Evolutionary conservation across 1,140 invertebrate genomes (phyloP).

Genomic region (Lepidurus apus): DNA sequence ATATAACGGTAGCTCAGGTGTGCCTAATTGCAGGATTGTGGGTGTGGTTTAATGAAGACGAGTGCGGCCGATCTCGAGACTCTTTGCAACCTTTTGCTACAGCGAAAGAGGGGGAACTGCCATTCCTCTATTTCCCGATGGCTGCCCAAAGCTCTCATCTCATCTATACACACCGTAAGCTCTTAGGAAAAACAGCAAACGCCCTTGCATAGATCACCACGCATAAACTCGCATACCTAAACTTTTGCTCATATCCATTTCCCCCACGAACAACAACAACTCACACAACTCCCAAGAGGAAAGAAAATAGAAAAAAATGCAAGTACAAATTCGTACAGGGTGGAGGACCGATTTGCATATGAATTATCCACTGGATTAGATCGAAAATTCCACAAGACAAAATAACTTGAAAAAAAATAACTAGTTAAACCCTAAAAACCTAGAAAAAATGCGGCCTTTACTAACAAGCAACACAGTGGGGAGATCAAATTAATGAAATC

Average conservation of each 20-base stretch:
- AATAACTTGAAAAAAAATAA: no score
- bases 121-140: not conserved
- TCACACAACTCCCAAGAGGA: no score
- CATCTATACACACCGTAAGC: not conserved
- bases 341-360: no score
- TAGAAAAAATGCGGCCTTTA: no score
- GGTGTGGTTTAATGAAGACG: conserved; percentile 7
- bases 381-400: no score
- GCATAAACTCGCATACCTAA: not conserved
- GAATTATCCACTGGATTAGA: no score
- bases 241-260: not conserved
- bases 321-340: no score
- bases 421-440: no score
- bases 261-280: no score
- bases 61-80: not conserved
- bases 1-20: not conserved
- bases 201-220: conserved; percentile 17
- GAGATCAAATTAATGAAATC: no score
- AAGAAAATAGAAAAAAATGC: no score
- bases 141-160: not conserved
- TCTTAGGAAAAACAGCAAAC: not conserved
- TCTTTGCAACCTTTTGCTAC: not conserved
- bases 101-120: not conserved
- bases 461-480: no score
- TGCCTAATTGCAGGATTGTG: not conserved